Base-by-base conservation (phyloP, 2,797 vertebrate species). In the Antennarius maculatus region DNA sequence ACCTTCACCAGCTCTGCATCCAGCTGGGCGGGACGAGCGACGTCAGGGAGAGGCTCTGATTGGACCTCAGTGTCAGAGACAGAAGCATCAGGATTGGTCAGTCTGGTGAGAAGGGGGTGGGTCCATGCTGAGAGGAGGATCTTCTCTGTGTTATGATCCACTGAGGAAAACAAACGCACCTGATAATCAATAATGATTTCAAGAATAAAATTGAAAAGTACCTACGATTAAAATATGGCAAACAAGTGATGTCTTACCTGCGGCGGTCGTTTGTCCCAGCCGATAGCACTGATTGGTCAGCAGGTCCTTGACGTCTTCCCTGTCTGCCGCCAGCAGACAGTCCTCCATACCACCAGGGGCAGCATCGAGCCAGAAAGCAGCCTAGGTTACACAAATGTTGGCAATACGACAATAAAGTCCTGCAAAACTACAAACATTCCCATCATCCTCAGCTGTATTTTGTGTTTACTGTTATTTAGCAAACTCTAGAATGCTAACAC, bases 101-200 rank as follows among this genome's bases (percentile, higher is more conserved):
- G 59, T 34, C 68, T 59, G 54, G 69, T 55, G 58, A 89, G 5
- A 39, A 86, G 51, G 6, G 87, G 86, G 70, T 81, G 85, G 69
- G 84, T 76, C 87, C 86, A 86, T 28, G 68, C 77, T 0, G 78
- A 74, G 39, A 86, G 72, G 48, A 91, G 86, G 49, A 69, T 34
- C 12, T 74, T 69, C 66, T 89, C 89, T 0, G 73, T 28, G 10
- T 78, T 78, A 2, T 6, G 51, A n/a, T 60, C 7, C 12, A 81
- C 87, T 90, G 56, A 51, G 7, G 23, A 39, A 10, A 51, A 28
- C 63, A 3, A 1, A 50, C 15, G 11, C 29, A 8, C 11, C 29
- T 1, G 3, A 18, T 0, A 10, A 34, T 13, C n/a, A 15, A 6
- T 18, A 18, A 12, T 15, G 8, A 5, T 23, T 23, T 23, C 23